Conservation (phyloP, 1,140 invertebrate genomes). For the Bactericera cockerelli region DNA sequence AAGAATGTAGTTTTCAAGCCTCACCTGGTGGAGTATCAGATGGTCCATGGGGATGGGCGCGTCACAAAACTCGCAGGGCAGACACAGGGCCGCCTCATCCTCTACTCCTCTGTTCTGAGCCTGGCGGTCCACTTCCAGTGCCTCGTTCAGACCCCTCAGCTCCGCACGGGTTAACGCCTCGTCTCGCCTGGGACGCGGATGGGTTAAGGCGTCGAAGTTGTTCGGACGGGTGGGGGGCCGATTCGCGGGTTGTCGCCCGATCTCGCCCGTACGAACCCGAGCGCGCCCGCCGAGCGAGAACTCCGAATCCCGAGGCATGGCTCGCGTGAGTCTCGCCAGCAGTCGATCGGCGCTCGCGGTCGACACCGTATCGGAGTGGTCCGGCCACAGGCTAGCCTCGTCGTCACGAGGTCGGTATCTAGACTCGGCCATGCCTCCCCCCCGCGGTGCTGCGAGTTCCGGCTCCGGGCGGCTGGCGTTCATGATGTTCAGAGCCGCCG, state of each 20-base stretch:
- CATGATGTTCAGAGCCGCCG: too few relatives aligned
- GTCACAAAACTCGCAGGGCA: slow-evolving; percentile 23
- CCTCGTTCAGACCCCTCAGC: slow-evolving; percentile 4
- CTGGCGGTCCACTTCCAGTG: neutral
- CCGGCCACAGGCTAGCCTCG: too few relatives aligned
- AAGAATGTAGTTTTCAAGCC: too few relatives aligned
- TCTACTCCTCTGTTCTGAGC: neutral
- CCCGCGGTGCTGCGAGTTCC: too few relatives aligned
- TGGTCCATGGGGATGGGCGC: slow-evolving; percentile 15
- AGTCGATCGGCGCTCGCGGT: too few relatives aligned
- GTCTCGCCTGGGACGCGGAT: neutral
- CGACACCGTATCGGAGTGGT: too few relatives aligned
- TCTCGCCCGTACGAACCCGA: slow-evolving; percentile 13
- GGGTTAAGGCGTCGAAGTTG: neutral
- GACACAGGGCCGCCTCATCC: neutral
- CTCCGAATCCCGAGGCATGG: too few relatives aligned
- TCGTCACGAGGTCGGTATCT: too few relatives aligned
- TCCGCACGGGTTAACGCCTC: neutral
- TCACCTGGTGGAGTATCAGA: slow-evolving; percentile 19
- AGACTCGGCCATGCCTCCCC: too few relatives aligned
- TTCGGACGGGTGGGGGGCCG: slow-evolving; percentile 26
- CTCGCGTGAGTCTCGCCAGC: too few relatives aligned
- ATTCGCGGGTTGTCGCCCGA: slow-evolving; percentile 21
- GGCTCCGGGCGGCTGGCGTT: too few relatives aligned
- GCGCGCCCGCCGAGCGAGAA: too few relatives aligned